Evolutionary conservation across 2,113 vertebrate genomes (phyloP), one percentile per base, ranked within the genome.

Genomic region (Oryzias javanicus): DNA sequence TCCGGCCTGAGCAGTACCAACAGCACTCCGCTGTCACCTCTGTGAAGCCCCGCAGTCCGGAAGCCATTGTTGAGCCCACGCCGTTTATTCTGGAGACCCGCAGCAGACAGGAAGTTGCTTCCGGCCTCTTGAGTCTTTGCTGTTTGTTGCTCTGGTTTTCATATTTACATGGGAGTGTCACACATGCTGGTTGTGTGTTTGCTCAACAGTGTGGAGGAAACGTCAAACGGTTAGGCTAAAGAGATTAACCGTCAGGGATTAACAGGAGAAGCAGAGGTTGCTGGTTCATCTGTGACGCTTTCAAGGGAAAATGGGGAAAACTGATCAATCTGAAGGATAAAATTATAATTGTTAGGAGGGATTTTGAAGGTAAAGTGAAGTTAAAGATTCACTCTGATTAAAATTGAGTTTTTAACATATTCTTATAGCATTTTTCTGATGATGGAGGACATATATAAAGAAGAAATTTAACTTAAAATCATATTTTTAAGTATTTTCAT

Each of bases 191-290:
- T 35, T 60, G 62, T 60, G 62, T 64, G 50, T 55, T 42, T 24
- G 63, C 55, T 49, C 47, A 67, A 35, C 35, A 60, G 53, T 58
- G 44, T 64, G 59, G 51, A 60, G 62, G 48, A 27, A 65, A n/a
- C 42, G 70, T 67, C 79, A 57, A 59, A 77, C 49, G 29, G 73
- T 46, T 51, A 13, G 16, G 49, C 74, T 85, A 68, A 81, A 75
- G 55, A 72, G 83, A 87, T 87, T 86, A 85, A 57, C 52, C 42
- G 49, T 35, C 35, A 35, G 35, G 10, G 29, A 35, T 35, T 35
- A 35, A 35, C 35, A 12, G 10, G 10, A 12, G 35, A 10, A 35
- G 35, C 35, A 35, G 35, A 44, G 48, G 50, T 48, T 42, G 66
- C 50, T 41, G n/a, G 35, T 61, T 74, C 55, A 53, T 80, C 51